phyloP scores from a whole-genome alignment of 2,888 invertebrate species.

The Cyclophora punctaria region DNA sequence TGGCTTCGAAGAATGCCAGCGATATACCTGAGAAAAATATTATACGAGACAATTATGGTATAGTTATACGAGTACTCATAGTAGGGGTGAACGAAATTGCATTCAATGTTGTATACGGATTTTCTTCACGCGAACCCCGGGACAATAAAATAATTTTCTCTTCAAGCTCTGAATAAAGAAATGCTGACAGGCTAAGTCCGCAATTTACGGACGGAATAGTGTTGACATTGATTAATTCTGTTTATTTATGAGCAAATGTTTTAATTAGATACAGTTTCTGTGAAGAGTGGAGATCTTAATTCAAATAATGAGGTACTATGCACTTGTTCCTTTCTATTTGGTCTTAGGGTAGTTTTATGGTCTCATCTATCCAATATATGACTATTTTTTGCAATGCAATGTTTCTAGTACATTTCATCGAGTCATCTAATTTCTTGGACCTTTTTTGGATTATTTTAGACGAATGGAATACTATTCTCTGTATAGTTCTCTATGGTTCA shows the following conservation, averaged over 20 bases:
- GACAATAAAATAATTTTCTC: constrained; percentile 25
- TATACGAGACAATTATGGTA: constrained; percentile 9
- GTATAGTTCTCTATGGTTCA: too few relatives aligned
- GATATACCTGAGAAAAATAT: constrained; percentile 33
- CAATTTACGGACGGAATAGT: constrained; percentile 23
- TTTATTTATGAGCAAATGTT: not conserved
- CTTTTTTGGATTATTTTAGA: too few relatives aligned
- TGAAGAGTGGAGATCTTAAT: too few relatives aligned
- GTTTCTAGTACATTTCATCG: too few relatives aligned
- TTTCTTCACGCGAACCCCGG: constrained; percentile 12
- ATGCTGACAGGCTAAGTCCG: constrained; percentile 20
- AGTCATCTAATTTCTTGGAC: too few relatives aligned
- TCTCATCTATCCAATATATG: too few relatives aligned
- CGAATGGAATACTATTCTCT: too few relatives aligned
- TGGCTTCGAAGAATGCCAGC: constrained; percentile 32
- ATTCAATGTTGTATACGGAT: constrained; percentile 31
- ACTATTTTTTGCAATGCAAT: too few relatives aligned
- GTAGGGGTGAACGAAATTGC: constrained; percentile 26
- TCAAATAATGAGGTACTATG: too few relatives aligned
- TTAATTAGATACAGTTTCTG: constrained; percentile 17
- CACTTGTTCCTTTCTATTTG: too few relatives aligned
- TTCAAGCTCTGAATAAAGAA: constrained; percentile 20
- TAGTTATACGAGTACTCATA: not conserved
- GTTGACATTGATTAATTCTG: constrained; percentile 21
- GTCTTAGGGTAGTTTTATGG: too few relatives aligned